Conservation (phyloP, 2,113 vertebrate genomes). For the Scolopax mira region DNA sequence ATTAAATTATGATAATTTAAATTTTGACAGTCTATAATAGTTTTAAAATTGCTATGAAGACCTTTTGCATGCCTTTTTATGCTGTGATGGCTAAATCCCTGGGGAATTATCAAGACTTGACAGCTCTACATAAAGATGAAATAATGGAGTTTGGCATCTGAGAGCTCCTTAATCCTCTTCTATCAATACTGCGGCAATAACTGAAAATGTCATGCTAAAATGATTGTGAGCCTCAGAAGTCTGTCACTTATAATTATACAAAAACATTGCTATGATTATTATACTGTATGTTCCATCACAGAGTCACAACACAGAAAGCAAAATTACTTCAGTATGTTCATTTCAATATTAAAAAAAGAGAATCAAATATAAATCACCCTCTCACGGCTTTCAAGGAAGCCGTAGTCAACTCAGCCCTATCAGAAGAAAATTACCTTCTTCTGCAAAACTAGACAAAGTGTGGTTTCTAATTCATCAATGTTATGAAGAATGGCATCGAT, state of each 20-base stretch:
- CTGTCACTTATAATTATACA: constrained; percentile 69
- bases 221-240: constrained; percentile 54
- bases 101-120: constrained; percentile 63
- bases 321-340: constrained; percentile 24
- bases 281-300: background rate
- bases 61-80: constrained; percentile 39
- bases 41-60: constrained; percentile 52
- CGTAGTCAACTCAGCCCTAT: background rate
- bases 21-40: constrained; percentile 37
- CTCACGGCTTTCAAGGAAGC: background rate
- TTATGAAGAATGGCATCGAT: background rate
- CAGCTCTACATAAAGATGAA: constrained; percentile 69
- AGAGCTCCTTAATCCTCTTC: constrained; percentile 62
- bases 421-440: background rate
- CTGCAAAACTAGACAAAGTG: background rate
- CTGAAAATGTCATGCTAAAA: constrained; percentile 71
- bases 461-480: background rate
- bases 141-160: constrained; percentile 69
- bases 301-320: background rate
- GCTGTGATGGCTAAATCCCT: constrained; percentile 3
- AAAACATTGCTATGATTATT: constrained; percentile 49
- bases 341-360: constrained; percentile 17
- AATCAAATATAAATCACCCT: background rate
- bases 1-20: constrained; percentile 19
- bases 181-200: constrained; percentile 65